Conservation (phyloP, 2,888 invertebrate species). For the Eremobia ochroleuca region DNA sequence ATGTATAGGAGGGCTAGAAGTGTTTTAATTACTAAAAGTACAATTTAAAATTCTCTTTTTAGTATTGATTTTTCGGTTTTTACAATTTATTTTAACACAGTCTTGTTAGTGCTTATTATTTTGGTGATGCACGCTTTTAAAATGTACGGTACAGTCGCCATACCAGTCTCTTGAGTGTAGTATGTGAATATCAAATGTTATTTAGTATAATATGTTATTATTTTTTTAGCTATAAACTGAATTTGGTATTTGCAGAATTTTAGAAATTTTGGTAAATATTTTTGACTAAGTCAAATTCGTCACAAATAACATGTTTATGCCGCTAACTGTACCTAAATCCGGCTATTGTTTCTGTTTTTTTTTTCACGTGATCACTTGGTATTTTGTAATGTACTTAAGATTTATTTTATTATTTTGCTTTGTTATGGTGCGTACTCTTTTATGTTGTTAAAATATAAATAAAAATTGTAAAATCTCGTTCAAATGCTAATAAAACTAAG, state of each 20-base stretch:
- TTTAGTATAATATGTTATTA: too few relatives aligned
- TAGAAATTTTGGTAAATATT: neutral
- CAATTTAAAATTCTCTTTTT: constrained; percentile 61
- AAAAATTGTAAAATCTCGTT: constrained; percentile 63
- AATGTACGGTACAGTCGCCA: constrained; percentile 30
- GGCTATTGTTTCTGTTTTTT: constrained; percentile 16
- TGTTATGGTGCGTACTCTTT: constrained; percentile 55
- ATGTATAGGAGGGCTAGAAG: constrained; percentile 69
- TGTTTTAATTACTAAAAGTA: constrained; percentile 64
- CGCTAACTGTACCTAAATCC: constrained; percentile 30
- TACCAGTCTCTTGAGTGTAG: too few relatives aligned
- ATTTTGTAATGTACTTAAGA: constrained; percentile 62
- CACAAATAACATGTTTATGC: constrained; percentile 7
- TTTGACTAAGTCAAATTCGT: neutral
- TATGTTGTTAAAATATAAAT: constrained; percentile 45
- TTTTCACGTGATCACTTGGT: constrained; percentile 41
- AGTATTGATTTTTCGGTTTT: constrained; percentile 20
- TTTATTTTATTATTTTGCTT: constrained; percentile 48
- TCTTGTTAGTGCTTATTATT: constrained; percentile 22
- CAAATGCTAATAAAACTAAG: constrained; percentile 63
- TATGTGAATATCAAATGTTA: neutral
- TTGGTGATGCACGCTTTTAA: constrained; percentile 21
- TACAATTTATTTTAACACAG: constrained; percentile 29
- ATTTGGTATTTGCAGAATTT: neutral
- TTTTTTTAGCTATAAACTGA: neutral